Base-by-base conservation (phyloP, 2,113 vertebrate genomes). In the Smithornis capensis region DNA sequence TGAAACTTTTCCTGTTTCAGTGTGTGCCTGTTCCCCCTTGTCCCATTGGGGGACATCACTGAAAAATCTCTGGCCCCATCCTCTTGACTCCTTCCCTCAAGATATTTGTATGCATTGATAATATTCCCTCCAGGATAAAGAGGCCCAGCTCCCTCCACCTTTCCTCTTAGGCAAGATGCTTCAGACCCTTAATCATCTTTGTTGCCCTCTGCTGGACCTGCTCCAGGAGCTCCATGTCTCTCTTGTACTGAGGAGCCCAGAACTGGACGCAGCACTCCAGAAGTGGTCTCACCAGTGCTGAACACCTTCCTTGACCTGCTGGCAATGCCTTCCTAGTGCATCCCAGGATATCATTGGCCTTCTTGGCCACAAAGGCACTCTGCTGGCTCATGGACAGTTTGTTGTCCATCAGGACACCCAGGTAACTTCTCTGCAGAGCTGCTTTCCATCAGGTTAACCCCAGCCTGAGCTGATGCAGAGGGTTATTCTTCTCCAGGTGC, bases 131-230 rank as follows among this genome's bases (percentile, higher is more conserved):
- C 1, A 21, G 47, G 47, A 38, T 47, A 19, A 68, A 22, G 0
- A 1, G 4, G 6, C 3, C 69, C 62, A 60, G 3, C 5, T 40
- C 2, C 6, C 4, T 52, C 53, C 60, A 18, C 35, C 22, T 57
- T 73, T 80, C 42, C 5, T 27, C 9, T 7, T 50, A 10, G 9
- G 17, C 31, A 42, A n/a, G 19, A 65, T 28, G 31, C 17, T 65
- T 14, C 31, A 0, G 35, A 42, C 31, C 42, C 42, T 37, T 2
- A 13, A 0, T 23, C 27, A 37, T 19, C 25, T 18, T 42, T 71
- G 3, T 27, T 80, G 35, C 9, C 25, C 37, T 88, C 6, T 8
- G 12, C 0, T 57, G 50, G 21, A 56, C 27, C 35, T 0, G 1
- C 14, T 57, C 35, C 27, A 56, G 49, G 37, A 3, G 31, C 22